Conservation (phyloP, 1,140 invertebrate species). For the Melitaea cinxia region DNA sequence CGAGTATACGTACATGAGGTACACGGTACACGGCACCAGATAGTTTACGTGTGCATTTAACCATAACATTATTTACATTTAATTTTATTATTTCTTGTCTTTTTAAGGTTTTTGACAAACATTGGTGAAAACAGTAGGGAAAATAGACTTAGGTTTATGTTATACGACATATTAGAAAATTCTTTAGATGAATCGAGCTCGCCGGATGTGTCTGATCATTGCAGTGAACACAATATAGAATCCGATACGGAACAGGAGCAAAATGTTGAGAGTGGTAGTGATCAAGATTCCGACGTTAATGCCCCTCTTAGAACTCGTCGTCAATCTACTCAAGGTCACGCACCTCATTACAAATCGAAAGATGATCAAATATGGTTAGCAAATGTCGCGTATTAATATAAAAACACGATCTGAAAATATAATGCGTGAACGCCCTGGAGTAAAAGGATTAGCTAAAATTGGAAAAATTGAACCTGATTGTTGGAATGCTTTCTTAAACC, state of each 20-base stretch:
- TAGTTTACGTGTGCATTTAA: too few relatives aligned
- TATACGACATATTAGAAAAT: constrained; percentile 6
- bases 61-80: too few relatives aligned
- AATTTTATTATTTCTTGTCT: too few relatives aligned
- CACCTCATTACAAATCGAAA: constrained; percentile 11
- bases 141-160: too few relatives aligned
- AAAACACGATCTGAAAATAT: not conserved
- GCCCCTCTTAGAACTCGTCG: not conserved
- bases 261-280: not conserved
- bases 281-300: not conserved
- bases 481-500: not conserved
- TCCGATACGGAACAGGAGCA: not conserved
- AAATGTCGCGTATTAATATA: not conserved
- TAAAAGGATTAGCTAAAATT: not conserved
- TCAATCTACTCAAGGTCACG: not conserved
- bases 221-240: not conserved
- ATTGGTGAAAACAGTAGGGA: too few relatives aligned
- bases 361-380: too few relatives aligned
- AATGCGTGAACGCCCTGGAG: too few relatives aligned
- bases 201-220: not conserved
- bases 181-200: constrained; percentile 8
- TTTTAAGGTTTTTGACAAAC: too few relatives aligned
- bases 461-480: not conserved
- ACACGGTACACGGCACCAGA: too few relatives aligned
- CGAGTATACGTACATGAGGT: too few relatives aligned